phyloP scores from a whole-genome alignment of 2,888 invertebrate species.

The Schrankia costaestrigalis region DNA sequence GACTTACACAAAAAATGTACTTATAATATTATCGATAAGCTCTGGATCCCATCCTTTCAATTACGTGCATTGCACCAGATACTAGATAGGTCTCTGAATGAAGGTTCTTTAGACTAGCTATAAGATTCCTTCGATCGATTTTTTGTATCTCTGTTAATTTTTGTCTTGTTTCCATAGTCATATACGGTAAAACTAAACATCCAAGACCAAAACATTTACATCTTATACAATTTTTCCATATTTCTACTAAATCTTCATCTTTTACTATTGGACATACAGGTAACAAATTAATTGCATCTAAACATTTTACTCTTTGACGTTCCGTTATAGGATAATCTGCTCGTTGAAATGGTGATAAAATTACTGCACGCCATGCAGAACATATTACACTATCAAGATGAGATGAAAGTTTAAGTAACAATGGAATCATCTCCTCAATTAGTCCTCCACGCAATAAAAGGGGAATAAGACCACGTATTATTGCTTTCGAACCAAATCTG shows the following conservation, averaged over 20 bases:
- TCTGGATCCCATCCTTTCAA: slow-evolving; percentile 61
- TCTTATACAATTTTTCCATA: slow-evolving; percentile 73
- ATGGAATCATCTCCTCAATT: slow-evolving; percentile 64
- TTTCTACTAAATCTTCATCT: slow-evolving; percentile 68
- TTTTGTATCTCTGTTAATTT: slow-evolving; percentile 61
- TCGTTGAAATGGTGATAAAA: slow-evolving; percentile 68
- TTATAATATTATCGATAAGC: slow-evolving; percentile 38
- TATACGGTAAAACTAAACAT: slow-evolving; percentile 70
- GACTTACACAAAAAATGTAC: not conserved
- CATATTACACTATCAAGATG: slow-evolving; percentile 58
- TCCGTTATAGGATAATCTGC: slow-evolving; percentile 75
- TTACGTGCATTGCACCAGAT: slow-evolving; percentile 70
- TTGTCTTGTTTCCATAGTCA: slow-evolving; percentile 59
- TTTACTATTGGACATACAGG: slow-evolving; percentile 68
- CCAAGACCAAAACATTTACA: slow-evolving; percentile 69
- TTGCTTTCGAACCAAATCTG: slow-evolving; percentile 54
- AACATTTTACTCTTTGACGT: slow-evolving; percentile 65
- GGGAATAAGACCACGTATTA: slow-evolving; percentile 53
- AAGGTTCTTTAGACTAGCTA: slow-evolving; percentile 70
- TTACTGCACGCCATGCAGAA: slow-evolving; percentile 66
- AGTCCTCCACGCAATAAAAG: slow-evolving; percentile 53
- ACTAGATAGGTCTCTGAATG: slow-evolving; percentile 69
- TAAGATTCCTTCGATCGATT: slow-evolving; percentile 68
- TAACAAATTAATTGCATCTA: slow-evolving; percentile 66
- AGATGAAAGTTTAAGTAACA: slow-evolving; percentile 54